Base-by-base conservation (phyloP, 2,888 invertebrate species). In the Phlogophora meticulosa region DNA sequence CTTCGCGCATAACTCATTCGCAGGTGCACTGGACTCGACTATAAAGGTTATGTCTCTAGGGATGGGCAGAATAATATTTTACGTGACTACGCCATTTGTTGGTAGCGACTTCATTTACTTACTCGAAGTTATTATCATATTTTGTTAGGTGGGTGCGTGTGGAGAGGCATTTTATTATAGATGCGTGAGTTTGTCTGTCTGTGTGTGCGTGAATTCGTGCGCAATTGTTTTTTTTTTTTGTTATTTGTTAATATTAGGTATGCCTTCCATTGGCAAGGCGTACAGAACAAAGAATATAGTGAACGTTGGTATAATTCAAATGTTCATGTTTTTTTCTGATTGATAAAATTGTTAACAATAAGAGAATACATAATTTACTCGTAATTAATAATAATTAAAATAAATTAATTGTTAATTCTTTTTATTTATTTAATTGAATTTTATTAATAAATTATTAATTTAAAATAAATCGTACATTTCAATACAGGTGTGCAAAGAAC, bases 21-120 rank as follows among this genome's bases (percentile, higher is more conserved):
- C 80, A 80, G 80, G 83, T 80, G 80, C 80, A 83, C 78, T 80
- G 78, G 78, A 82, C 79, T 76, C 63, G 65, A 76, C 83, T 68
- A 82, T 80, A 70, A 59, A 80, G 83, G 81, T 82, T 83, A 68
- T 60, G 70, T 68, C 78, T 72, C 45, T 36, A 28, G 73, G 78
- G 78, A 59, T 66, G 81, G 80, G 65, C 62, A 80, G 70, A 55
- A 51, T 49, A 59, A 80, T 82, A 72, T 82, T 77, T 70, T 80
- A 70, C 69, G 55, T 71, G 76, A 64, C 62, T 70, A 55, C 51
- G 22, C 42, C 52, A 60, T 70, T 76, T 69, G 66, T 69, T 72
- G 53, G 62, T 67, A 46, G 76, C 40, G 34, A 70, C 77, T 72
- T 76, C 81, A 80, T 82, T 82, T 80, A 62, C 63, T 42, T 67